phyloP scores from a whole-genome alignment of 2,888 invertebrate species.

The Syrphus vitripennis region DNA sequence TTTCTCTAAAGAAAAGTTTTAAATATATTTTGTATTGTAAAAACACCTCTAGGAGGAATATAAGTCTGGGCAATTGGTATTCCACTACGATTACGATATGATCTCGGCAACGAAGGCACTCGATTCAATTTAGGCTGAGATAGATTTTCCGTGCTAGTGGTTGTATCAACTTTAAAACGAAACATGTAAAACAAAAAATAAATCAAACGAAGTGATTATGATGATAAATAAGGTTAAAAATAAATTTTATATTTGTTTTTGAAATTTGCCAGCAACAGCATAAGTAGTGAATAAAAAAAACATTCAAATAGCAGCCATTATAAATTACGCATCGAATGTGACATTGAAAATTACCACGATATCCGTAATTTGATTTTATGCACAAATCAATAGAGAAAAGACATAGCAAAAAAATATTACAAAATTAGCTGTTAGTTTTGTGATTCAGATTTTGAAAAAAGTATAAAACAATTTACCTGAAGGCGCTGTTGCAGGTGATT shows the following conservation, averaged over 20 bases:
- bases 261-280: constrained; percentile 27
- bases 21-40: background rate
- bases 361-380: constrained; percentile 61
- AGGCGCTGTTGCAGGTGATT: constrained; percentile 74
- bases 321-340: constrained; percentile 45
- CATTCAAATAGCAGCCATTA: constrained; percentile 47
- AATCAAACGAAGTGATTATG: constrained; percentile 24
- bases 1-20: background rate
- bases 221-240: background rate
- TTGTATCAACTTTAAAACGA: constrained; percentile 65
- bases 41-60: constrained; percentile 73
- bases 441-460: background rate
- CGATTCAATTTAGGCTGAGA: constrained; percentile 82
- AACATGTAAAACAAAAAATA: background rate
- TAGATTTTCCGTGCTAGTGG: constrained; percentile 84
- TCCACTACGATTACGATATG: constrained; percentile 84
- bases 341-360: constrained; percentile 63
- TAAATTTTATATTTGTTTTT: background rate
- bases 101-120: constrained; percentile 84
- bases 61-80: constrained; percentile 82
- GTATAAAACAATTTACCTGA: constrained; percentile 72
- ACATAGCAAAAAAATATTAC: constrained; percentile 32
- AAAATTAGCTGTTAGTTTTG: constrained; percentile 55
- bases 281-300: constrained; percentile 33
- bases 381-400: constrained; percentile 62